phyloP scores from a whole-genome alignment of 2,113 vertebrate species.

The Falcunculus frontatus region DNA sequence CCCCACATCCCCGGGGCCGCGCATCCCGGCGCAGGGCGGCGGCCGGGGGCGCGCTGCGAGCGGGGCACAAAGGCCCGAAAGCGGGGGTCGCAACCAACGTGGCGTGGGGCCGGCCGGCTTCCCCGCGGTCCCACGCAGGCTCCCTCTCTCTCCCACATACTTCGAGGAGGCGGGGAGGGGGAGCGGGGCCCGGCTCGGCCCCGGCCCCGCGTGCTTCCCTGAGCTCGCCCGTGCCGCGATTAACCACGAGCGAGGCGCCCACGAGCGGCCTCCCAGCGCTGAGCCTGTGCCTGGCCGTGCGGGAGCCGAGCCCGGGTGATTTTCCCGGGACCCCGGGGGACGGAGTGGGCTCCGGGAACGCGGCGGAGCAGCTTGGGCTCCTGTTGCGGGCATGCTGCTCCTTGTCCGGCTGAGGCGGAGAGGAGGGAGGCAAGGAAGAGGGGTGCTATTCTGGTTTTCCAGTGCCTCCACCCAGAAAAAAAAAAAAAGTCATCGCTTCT shows the following conservation, averaged over 20 bases:
- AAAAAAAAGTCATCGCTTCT: not conserved
- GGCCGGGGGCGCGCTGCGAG: not conserved
- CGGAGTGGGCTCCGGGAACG: not conserved
- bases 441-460: not conserved
- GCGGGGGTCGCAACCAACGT: no score
- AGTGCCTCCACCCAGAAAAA: not conserved
- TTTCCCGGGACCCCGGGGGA: not conserved
- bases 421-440: not conserved
- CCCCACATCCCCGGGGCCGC: not conserved
- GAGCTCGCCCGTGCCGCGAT: not conserved
- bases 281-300: not conserved
- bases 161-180: not conserved
- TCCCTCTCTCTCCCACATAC: not conserved
- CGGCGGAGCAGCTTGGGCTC: not conserved
- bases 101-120: not conserved
- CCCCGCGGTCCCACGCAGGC: not conserved
- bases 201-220: not conserved
- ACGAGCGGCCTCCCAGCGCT: not conserved
- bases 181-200: not conserved
- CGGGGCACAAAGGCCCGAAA: not conserved
- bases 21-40: not conserved
- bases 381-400: accelerated
- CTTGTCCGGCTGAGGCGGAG: not conserved
- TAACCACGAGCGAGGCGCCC: not conserved
- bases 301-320: not conserved